Percentiles rank a stretch among this genome's conserved stretches.
phyloP scores from a whole-genome alignment of 1,140 invertebrate species.

The Drosophila tsacasi region DNA sequence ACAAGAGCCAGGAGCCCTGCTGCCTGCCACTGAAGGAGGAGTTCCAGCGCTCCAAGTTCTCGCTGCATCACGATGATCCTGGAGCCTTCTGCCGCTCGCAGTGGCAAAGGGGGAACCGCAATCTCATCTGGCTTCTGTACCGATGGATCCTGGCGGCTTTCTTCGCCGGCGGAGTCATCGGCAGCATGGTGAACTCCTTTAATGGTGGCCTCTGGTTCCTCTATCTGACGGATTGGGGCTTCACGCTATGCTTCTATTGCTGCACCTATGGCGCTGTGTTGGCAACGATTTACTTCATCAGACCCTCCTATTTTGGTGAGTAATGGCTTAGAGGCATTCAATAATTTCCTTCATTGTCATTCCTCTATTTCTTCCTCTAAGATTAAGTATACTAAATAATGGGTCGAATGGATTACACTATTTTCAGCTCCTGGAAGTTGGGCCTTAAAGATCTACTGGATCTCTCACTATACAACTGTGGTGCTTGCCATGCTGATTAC shows the following conservation, averaged over 20 bases:
- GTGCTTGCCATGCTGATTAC: slow-evolving; percentile 87
- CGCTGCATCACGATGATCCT: slow-evolving; percentile 61
- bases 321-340: neutral
- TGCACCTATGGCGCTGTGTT: slow-evolving; percentile 71
- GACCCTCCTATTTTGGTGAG: slow-evolving; percentile 70
- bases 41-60: slow-evolving; percentile 61
- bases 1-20: slow-evolving; percentile 49
- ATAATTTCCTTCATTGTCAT: neutral
- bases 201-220: slow-evolving; percentile 86
- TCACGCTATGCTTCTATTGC: slow-evolving; percentile 86
- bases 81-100: slow-evolving; percentile 68
- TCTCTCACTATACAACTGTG: slow-evolving; percentile 86
- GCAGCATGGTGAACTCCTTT: slow-evolving; percentile 85
- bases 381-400: neutral
- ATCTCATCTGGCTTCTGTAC: slow-evolving; percentile 63
- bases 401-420: neutral
- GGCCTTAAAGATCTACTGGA: slow-evolving; percentile 87
- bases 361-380: neutral
- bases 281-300: slow-evolving; percentile 65
- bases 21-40: slow-evolving; percentile 86
- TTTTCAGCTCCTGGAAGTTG: slow-evolving; percentile 60
- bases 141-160: slow-evolving; percentile 68
- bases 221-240: slow-evolving; percentile 92
- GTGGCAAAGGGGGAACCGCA: slow-evolving; percentile 65
- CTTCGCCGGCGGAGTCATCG: slow-evolving; percentile 84